Percentiles rank a stretch among this genome's conserved stretches.
phyloP scores from a whole-genome alignment of 2,113 vertebrate genomes.

The Xerus inauris region DNA sequence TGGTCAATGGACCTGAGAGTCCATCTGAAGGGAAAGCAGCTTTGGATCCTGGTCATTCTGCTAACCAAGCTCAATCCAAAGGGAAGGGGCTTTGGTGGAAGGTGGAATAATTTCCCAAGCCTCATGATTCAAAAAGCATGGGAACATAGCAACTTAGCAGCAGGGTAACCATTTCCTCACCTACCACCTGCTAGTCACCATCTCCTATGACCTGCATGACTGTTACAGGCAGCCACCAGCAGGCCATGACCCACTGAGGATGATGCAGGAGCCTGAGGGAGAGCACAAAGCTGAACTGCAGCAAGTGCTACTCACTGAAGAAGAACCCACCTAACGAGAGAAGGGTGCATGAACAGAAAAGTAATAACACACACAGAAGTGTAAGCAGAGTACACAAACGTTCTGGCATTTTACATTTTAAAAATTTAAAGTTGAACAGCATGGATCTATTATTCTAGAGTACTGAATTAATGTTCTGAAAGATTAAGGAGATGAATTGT shows the following conservation, averaged over 20 bases:
- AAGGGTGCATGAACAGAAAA: not conserved
- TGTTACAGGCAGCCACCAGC: not conserved
- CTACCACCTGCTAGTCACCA: not conserved
- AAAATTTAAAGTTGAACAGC: not conserved
- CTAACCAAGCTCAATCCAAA: not conserved
- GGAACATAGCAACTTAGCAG: not conserved
- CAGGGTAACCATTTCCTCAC: not conserved
- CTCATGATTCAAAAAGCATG: not conserved
- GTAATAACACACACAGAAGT: rapidly evolving
- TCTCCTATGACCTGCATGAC: not conserved
- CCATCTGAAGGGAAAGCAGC: not conserved
- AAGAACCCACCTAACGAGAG: not conserved
- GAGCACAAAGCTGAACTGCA: not conserved
- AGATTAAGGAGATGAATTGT: not conserved
- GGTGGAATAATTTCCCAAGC: not conserved
- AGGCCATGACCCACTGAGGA: not conserved
- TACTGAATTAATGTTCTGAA: not conserved
- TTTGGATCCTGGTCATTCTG: not conserved
- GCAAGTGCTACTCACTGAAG: rapidly evolving
- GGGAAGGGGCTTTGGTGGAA: not conserved
- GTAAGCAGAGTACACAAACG: not conserved
- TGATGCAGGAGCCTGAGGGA: not conserved
- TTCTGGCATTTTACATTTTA: not conserved
- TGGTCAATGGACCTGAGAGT: rapidly evolving
- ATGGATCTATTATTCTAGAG: not conserved